phyloP scores from a whole-genome alignment of 2,797 vertebrate species.

The Chanos chanos region DNA sequence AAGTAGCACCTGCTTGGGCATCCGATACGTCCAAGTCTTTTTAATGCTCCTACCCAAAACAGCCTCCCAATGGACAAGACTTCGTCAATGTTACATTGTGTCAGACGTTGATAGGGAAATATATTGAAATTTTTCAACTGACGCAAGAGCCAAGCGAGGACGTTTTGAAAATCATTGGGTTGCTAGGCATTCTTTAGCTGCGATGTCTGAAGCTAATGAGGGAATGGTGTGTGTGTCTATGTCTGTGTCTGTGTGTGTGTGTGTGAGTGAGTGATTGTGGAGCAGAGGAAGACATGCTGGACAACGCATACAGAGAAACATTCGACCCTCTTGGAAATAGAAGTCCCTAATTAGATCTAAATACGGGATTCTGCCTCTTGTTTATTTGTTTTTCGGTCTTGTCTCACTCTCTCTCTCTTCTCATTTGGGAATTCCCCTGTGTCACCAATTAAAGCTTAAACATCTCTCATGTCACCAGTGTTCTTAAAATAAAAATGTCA shows the following conservation, averaged over 20 bases:
- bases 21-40: slow-evolving; percentile 9
- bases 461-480: too few relatives aligned
- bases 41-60: neutral
- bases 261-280: neutral
- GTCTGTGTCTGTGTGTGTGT: slow-evolving; percentile 1
- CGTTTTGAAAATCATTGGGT: neutral
- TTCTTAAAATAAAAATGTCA: too few relatives aligned
- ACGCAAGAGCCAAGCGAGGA: neutral
- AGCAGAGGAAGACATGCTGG: too few relatives aligned
- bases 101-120: slow-evolving; percentile 26
- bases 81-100: neutral
- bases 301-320: too few relatives aligned
- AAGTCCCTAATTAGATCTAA: too few relatives aligned
- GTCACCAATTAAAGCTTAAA: too few relatives aligned
- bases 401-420: too few relatives aligned
- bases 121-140: slow-evolving; percentile 33
- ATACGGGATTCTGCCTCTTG: too few relatives aligned
- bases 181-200: neutral
- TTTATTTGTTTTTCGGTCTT: too few relatives aligned
- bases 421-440: too few relatives aligned
- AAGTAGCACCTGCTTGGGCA: slow-evolving; percentile 28
- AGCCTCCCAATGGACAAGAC: neutral
- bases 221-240: neutral
- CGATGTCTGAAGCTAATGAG: neutral
- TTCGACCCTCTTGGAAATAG: too few relatives aligned